Conservation (phyloP, 2,797 vertebrate species). For the Enteromius treurensis region DNA sequence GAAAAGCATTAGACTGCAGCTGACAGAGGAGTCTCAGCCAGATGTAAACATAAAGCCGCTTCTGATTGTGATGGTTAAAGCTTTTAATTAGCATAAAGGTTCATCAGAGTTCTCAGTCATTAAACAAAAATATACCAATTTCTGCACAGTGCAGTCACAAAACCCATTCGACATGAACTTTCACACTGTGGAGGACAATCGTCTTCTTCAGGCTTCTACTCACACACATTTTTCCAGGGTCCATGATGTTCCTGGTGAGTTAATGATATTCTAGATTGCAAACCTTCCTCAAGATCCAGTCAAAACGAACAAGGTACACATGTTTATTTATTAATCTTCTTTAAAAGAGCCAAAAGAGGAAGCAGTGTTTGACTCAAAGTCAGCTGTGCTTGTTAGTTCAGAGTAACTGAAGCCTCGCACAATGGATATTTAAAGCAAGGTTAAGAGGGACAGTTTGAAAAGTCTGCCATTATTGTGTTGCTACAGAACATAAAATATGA, state of each 20-base stretch:
- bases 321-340: background rate
- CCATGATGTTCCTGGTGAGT: background rate
- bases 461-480: background rate
- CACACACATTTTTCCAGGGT: background rate
- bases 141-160: constrained; percentile 20
- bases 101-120: constrained; percentile 8
- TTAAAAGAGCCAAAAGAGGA: background rate
- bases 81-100: constrained; percentile 24
- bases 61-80: background rate
- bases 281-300: background rate
- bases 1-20: background rate
- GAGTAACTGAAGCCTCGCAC: background rate
- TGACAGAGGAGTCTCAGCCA: background rate
- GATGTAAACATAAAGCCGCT: background rate
- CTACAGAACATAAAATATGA: too few relatives aligned
- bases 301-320: background rate
- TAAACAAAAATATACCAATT: background rate
- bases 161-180: constrained; percentile 21
- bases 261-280: background rate
- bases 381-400: background rate
- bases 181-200: background rate
- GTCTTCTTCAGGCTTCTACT: background rate
- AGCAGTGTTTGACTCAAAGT: background rate
- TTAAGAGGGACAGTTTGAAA: background rate
- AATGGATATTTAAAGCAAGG: background rate